These are phyloP conservation scores for Loriculus beryllinus DNA, from an alignment of 2,797 vertebrate species.

Conservation along the genomic window DNA sequence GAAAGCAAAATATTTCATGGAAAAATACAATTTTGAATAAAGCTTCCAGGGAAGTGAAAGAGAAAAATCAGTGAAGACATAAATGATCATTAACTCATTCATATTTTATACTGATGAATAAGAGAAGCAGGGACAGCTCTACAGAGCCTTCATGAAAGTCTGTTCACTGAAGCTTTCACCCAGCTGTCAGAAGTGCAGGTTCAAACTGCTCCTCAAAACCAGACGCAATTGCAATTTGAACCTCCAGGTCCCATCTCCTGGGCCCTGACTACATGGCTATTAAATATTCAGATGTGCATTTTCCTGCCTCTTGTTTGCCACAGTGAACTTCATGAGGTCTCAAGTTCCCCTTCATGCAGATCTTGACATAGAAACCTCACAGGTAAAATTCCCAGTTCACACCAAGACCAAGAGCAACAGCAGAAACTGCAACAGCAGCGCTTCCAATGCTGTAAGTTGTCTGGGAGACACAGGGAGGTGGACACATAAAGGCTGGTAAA, in stretches of 20 bases:
- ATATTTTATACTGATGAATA: not conserved
- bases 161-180: not conserved
- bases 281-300: not conserved
- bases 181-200: not conserved
- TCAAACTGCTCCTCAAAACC: not conserved
- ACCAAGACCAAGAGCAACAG: not conserved
- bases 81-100: not conserved
- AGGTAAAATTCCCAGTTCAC: not conserved
- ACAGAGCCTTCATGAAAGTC: not conserved
- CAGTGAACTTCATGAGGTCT: not conserved
- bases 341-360: not conserved
- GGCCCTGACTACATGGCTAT: not conserved
- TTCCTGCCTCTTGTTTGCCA: not conserved
- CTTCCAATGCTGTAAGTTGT: rapidly evolving
- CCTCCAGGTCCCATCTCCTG: not conserved
- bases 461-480: not conserved
- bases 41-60: not conserved
- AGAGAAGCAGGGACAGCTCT: not conserved
- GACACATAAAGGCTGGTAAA: not conserved
- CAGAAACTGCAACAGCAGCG: not conserved
- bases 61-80: not conserved
- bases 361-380: not conserved
- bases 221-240: not conserved
- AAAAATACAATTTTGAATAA: not conserved
- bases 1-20: not conserved